Evolutionary conservation across 2,797 vertebrate genomes (phyloP).

Genomic region (Amniataba percoides): DNA sequence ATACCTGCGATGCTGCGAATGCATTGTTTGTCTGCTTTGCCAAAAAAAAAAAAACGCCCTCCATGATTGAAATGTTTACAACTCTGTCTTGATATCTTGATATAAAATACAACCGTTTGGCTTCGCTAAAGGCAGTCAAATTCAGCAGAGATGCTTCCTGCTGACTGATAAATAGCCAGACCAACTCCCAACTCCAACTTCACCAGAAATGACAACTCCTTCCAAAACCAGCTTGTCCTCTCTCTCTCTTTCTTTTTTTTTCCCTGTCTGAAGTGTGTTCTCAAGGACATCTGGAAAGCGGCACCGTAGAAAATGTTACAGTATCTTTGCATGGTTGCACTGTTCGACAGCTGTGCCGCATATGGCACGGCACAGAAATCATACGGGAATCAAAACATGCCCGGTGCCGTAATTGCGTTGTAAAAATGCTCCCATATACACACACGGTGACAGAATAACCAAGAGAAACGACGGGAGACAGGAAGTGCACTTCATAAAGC

Average conservation of each 20-base stretch:
- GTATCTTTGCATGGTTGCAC: constrained; percentile 53
- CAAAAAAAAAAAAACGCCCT: background rate
- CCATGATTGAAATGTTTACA: constrained; percentile 54
- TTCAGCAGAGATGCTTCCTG: constrained; percentile 41
- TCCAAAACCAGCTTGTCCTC: constrained; percentile 63
- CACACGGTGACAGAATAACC: constrained; percentile 50
- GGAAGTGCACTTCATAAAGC: constrained; percentile 80
- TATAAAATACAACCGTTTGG: constrained; percentile 54
- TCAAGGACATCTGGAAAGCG: constrained; percentile 77
- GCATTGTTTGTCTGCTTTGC: constrained; percentile 57
- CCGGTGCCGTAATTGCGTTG: constrained; percentile 50
- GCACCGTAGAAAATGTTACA: constrained; percentile 51
- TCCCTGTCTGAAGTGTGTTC: constrained; percentile 59
- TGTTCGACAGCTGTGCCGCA: constrained; percentile 68
- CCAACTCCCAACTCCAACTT: constrained; percentile 43
- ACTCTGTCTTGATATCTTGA: constrained; percentile 48
- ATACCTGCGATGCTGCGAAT: constrained; percentile 31
- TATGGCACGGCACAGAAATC: constrained; percentile 64
- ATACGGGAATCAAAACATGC: constrained; percentile 67
- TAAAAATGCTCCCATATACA: constrained; percentile 48
- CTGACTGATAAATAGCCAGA: constrained; percentile 66
- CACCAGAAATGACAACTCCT: constrained; percentile 53
- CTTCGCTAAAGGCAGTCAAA: constrained; percentile 33
- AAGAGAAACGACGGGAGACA: constrained; percentile 34
- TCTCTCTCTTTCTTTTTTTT: constrained; percentile 17